Evolutionary conservation across 2,113 vertebrate genomes (phyloP).

Genomic region (Ia io): DNA sequence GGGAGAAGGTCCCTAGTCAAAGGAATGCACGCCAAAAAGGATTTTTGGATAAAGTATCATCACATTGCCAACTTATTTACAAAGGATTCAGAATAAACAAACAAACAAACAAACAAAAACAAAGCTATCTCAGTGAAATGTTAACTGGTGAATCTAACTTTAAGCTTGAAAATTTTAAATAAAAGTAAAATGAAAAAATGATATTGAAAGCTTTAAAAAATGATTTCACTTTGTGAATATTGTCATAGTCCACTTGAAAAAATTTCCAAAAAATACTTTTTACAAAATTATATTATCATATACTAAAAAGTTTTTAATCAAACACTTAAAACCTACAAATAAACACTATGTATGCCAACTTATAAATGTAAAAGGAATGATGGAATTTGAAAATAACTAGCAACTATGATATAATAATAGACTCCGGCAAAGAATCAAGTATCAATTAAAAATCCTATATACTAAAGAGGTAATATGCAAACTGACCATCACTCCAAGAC

Average conservation of each 20-base stretch:
- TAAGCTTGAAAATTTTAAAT: background rate
- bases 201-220: background rate
- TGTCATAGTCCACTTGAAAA: background rate
- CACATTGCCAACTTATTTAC: background rate
- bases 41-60: background rate
- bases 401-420: background rate
- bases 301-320: background rate
- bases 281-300: background rate
- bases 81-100: background rate
- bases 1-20: background rate
- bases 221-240: background rate
- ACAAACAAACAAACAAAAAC: background rate
- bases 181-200: background rate
- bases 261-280: background rate
- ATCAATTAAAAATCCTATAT: too few species aligned
- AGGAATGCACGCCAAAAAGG: background rate
- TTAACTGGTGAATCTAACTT: background rate
- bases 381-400: background rate
- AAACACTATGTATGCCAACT: background rate
- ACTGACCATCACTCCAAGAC: too few species aligned
- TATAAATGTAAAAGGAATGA: background rate
- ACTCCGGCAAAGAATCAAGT: too few species aligned
- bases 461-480: background rate
- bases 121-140: background rate
- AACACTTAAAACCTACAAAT: background rate